These are phyloP conservation scores for Phylloscopus collybita DNA, from an alignment of 2,797 vertebrate species.

Conservation along the genomic window DNA sequence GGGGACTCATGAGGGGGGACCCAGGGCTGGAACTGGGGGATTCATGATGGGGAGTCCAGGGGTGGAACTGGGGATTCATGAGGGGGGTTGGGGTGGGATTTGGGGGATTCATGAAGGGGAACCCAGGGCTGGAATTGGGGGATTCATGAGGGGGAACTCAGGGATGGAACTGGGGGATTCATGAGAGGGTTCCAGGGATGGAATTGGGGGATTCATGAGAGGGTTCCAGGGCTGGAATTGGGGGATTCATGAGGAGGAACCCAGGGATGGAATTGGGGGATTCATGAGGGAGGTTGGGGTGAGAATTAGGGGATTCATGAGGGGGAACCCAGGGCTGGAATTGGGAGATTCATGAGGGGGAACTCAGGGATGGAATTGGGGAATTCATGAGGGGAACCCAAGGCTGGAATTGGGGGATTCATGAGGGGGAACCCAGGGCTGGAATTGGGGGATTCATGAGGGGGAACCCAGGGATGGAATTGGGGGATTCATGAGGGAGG, in stretches of 20 bases:
- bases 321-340: background rate
- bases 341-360: no score
- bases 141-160: accelerated
- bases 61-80: accelerated
- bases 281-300: no score
- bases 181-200: accelerated
- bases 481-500: no score
- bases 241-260: no score
- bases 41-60: accelerated
- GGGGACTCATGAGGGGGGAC: accelerated
- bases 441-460: no score
- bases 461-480: no score
- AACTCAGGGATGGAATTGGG: no score
- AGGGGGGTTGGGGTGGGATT: background rate
- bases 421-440: no score
- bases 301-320: background rate
- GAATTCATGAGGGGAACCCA: no score
- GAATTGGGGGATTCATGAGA: background rate
- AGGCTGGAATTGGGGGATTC: no score
- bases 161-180: background rate
- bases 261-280: no score
- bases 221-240: accelerated
- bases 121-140: no score
- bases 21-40: accelerated
- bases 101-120: background rate